Percentiles rank a stretch among this genome's conserved stretches.
phyloP scores from a whole-genome alignment of 2,113 vertebrate genomes.

The Anguilla rostrata region DNA sequence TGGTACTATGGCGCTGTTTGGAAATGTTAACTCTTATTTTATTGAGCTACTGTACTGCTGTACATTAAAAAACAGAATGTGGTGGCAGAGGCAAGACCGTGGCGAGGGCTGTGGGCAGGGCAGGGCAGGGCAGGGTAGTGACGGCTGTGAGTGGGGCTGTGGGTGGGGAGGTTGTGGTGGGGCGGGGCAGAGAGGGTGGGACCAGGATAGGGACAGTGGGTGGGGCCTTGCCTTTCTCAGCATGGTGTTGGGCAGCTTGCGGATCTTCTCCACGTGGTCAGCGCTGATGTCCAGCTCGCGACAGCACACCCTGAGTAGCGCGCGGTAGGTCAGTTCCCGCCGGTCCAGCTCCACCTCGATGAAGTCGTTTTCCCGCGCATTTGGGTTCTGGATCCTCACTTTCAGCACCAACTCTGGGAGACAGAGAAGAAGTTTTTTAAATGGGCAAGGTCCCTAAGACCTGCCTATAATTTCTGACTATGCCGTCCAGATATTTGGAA shows the following conservation, averaged over 20 bases:
- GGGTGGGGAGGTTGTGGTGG: not conserved
- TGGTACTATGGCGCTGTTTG: too few species aligned
- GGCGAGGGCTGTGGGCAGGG: too few species aligned
- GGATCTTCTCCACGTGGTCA: constrained; percentile 93
- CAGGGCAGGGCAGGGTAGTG: too few species aligned
- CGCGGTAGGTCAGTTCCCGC: constrained; percentile 90
- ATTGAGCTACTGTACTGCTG: too few species aligned
- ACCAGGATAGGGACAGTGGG: not conserved
- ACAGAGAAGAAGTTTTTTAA: not conserved
- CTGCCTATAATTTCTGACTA: too few species aligned
- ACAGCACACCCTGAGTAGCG: constrained; percentile 89
- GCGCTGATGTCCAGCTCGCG: constrained; percentile 84
- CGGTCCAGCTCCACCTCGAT: constrained; percentile 97
- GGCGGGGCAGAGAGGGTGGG: not conserved
- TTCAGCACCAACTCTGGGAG: constrained; percentile 90
- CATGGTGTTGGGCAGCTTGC: constrained; percentile 95
- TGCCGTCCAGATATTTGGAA: too few species aligned
- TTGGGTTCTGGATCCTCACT: constrained; percentile 90
- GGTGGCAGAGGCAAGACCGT: too few species aligned
- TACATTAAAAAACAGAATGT: not conserved
- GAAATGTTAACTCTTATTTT: too few species aligned
- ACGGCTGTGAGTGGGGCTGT: not conserved
- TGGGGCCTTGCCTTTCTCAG: constrained; percentile 84
- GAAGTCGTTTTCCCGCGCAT: constrained; percentile 91
- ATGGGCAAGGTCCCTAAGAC: not conserved